Percentiles rank a stretch among this genome's conserved stretches.
Evolutionary conservation across 2,888 invertebrate species (phyloP).

Genomic region (Amphipyra tragopoginis): DNA sequence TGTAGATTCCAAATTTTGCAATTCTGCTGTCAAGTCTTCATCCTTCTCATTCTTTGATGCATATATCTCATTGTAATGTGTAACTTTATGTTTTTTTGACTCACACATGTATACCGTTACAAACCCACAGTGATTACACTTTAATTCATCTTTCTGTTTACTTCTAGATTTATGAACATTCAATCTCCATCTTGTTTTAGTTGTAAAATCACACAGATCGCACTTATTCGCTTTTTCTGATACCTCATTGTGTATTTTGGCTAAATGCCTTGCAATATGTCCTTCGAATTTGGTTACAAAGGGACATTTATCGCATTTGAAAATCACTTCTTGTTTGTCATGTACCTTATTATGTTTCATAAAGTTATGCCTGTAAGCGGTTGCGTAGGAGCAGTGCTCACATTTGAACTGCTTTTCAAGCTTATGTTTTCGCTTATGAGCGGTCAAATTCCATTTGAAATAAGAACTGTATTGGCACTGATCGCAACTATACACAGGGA

Average conservation of each 20-base stretch:
- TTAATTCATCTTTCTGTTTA: slow-evolving; percentile 60
- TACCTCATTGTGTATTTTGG: slow-evolving; percentile 76
- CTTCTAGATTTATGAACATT: slow-evolving; percentile 75
- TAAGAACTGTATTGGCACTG: slow-evolving; percentile 53
- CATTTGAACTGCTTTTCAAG: slow-evolving; percentile 67
- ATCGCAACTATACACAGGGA: slow-evolving; percentile 40
- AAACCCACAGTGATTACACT: slow-evolving; percentile 72
- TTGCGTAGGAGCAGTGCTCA: slow-evolving; percentile 59
- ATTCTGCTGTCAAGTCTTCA: neutral
- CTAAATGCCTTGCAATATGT: slow-evolving; percentile 75
- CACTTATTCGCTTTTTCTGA: slow-evolving; percentile 72
- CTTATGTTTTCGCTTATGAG: slow-evolving; percentile 71
- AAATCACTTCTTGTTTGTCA: slow-evolving; percentile 51
- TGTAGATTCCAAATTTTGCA: neutral
- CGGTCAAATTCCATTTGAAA: slow-evolving; percentile 64
- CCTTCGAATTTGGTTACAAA: slow-evolving; percentile 76
- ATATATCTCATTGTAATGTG: slow-evolving; percentile 51
- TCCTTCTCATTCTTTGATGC: slow-evolving; percentile 19
- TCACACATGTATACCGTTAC: slow-evolving; percentile 74
- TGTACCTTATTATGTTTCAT: slow-evolving; percentile 67
- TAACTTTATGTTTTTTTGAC: slow-evolving; percentile 70
- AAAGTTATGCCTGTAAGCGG: slow-evolving; percentile 67
- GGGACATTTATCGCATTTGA: slow-evolving; percentile 76
- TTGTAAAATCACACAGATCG: slow-evolving; percentile 75
- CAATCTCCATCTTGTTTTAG: slow-evolving; percentile 72